A percentile compares a stretch with the other conserved stretches of the same genome.
Evolutionary conservation across 2,797 vertebrate species (phyloP).

Genomic region (Merluccius polli): DNA sequence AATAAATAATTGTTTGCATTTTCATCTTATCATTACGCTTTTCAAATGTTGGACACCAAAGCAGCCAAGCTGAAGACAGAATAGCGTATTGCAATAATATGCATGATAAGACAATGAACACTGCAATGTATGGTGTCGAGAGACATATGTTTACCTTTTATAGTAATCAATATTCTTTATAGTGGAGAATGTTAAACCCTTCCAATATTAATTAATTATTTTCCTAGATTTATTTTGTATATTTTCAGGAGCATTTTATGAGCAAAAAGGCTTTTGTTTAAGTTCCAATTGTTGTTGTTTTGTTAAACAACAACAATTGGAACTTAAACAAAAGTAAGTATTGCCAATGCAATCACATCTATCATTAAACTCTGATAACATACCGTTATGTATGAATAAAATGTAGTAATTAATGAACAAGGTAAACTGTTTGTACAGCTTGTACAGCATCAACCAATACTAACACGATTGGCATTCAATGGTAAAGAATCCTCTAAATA

Average conservation of each 20-base stretch:
- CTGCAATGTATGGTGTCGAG: neutral
- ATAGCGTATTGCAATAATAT: neutral
- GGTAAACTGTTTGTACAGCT: conserved; percentile 9
- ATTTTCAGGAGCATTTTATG: neutral
- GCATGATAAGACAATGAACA: neutral
- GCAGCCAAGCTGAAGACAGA: conserved; percentile 17
- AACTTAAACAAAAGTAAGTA: neutral
- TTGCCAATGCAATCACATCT: neutral
- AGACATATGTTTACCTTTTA: neutral
- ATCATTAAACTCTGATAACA: neutral
- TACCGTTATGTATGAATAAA: neutral
- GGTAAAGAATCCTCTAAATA: neutral
- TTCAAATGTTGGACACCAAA: conserved; percentile 22
- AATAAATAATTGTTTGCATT: conserved; percentile 22
- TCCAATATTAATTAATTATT: neutral
- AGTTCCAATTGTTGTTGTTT: neutral
- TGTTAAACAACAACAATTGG: neutral
- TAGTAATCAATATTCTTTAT: neutral
- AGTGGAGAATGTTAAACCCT: neutral
- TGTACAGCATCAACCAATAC: conserved; percentile 16
- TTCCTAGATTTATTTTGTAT: neutral
- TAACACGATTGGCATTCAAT: neutral
- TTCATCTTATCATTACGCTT: conserved; percentile 24
- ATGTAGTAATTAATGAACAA: neutral
- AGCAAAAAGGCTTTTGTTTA: neutral